Base-by-base conservation (phyloP, 2,113 vertebrate genomes). In the Beaufortia kweichowensis region DNA sequence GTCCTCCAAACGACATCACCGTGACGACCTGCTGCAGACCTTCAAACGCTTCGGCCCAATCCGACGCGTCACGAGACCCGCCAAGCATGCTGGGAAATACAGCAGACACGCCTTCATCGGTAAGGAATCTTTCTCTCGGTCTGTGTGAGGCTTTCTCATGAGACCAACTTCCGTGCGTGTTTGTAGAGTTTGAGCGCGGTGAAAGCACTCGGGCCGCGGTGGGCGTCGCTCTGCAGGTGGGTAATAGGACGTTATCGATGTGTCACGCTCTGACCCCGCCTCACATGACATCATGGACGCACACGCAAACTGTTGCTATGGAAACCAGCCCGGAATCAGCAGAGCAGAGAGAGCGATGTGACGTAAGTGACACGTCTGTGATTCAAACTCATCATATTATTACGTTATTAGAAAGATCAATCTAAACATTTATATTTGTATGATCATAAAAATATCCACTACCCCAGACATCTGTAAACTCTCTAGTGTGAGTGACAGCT, bases 31-130 rank as follows among this genome's bases (percentile, higher is more conserved):
- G 63, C 79, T 82, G 28, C 84, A 93, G 75, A 81, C 88, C 10
- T 91, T 95, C 41, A 79, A 80, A n/a, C 83, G 29, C 33, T 86
- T 95, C 55, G 88, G 91, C 46, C 75, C 83, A 2, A 82, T 96
- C 29, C 77, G 93, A 82, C 81, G 85, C 9, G 8, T 96, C 61
- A 74, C 91, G 65, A 79, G 90, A 63, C 89, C 91, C 6, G 87
- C 80, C 67, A 89, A 89, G 80, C 78, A 78, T 41, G 66, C 76
- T 78, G 88, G 87, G 85, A 92, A 87, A 82, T 55, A 59, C 21
- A 76, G 82, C 72, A 90, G 78, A 74, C 91, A 93, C 65, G 92
- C 92, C 10, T 91, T 89, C 82, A 88, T 98, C 81, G 89, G 95
- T 98, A 84, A 93, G 70, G 23, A 94, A 24, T 21, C 48, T 9